These are phyloP conservation scores for Eulimnadia texana DNA, from an alignment of 1,140 invertebrate genomes.

Conservation along the genomic window DNA sequence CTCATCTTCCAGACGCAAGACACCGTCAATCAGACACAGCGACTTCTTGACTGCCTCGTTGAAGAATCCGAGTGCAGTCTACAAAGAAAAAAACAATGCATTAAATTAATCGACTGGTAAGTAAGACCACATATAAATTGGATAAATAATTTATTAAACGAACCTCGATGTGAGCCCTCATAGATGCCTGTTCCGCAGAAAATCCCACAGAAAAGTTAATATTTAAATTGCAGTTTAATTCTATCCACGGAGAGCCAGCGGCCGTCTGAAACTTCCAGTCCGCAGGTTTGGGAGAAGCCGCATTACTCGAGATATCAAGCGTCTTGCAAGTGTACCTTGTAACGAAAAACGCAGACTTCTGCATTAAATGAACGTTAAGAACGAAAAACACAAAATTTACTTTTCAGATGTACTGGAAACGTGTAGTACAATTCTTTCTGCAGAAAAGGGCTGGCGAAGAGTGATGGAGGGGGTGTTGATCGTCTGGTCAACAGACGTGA, in stretches of 20 bases:
- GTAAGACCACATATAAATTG: too few relatives aligned
- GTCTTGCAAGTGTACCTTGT: slow-evolving; percentile 26
- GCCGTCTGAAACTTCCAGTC: slow-evolving; percentile 27
- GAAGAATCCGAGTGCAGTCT: slow-evolving; percentile 14
- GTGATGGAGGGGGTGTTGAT: slow-evolving; percentile 1
- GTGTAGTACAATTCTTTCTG: slow-evolving; percentile 13
- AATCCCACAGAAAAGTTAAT: slow-evolving; percentile 49
- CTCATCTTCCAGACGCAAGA: neutral
- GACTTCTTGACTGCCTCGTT: slow-evolving; percentile 18
- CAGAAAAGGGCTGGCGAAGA: neutral
- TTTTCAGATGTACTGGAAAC: slow-evolving; percentile 6
- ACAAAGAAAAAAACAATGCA: slow-evolving; percentile 9
- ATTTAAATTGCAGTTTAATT: slow-evolving; percentile 49
- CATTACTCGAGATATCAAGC: slow-evolving; percentile 23
- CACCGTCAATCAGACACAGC: neutral
- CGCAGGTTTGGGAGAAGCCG: slow-evolving; percentile 24
- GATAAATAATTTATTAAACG: too few relatives aligned
- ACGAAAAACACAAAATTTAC: slow-evolving; percentile 1
- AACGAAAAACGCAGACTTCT: slow-evolving; percentile 13
- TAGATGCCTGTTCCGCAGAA: slow-evolving; percentile 43
- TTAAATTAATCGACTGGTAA: too few relatives aligned
- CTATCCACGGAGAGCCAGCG: slow-evolving; percentile 38
- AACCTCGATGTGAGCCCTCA: slow-evolving; percentile 39
- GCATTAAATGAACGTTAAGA: neutral
- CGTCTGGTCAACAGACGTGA: slow-evolving; percentile 1